Evolutionary conservation across 2,888 invertebrate genomes (phyloP), one percentile per base, ranked within the genome.

Genomic region (Cremastinae sp.): DNA sequence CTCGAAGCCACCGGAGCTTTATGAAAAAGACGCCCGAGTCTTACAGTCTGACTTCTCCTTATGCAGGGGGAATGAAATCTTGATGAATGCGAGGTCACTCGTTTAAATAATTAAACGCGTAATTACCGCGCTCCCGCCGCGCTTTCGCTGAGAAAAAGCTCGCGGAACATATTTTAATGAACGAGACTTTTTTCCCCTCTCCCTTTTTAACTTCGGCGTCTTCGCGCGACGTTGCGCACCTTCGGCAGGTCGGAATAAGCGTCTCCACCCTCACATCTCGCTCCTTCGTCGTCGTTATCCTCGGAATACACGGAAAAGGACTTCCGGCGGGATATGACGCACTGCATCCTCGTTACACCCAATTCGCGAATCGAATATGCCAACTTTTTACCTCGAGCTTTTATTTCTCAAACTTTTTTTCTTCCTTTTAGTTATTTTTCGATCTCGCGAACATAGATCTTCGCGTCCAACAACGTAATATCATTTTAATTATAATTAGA

Each of bases 41-140:
- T 45, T 34, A 64, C 68, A 28, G 59, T 53, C 61, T 22, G 56
- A 75, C 72, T 64, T 58, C 45, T 62, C 45, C 53, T 65, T 74
- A 53, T 51, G 14, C 51, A 22, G 62, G n/a, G n/a, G n/a, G 53
- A 59, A 82, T 78, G 69, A 82, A 83, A 84, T 82, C 82, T 83
- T 84, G 82, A 83, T 85, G 84, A 87, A 87, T 85, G 84, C 81
- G 80, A 73, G 80, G 81, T 84, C 80, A 85, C 82, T 85, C 86
- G 85, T 86, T 87, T 85, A 87, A 86, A 87, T 86, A 87, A 88
- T 86, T 87, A 86, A 87, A 86, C 83, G 84, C 85, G 84, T 87
- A 88, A 87, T 88, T 87, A 87, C 84, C 82, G 84, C 69, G 79
- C 79, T 28, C 79, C 68, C 22, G 49, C 53, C 78, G 78, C 78